A percentile compares a stretch with the other conserved stretches of the same genome.
These are phyloP conservation scores for Morpho helenor DNA, from an alignment of 2,888 invertebrate genomes.

Conservation along the genomic window DNA sequence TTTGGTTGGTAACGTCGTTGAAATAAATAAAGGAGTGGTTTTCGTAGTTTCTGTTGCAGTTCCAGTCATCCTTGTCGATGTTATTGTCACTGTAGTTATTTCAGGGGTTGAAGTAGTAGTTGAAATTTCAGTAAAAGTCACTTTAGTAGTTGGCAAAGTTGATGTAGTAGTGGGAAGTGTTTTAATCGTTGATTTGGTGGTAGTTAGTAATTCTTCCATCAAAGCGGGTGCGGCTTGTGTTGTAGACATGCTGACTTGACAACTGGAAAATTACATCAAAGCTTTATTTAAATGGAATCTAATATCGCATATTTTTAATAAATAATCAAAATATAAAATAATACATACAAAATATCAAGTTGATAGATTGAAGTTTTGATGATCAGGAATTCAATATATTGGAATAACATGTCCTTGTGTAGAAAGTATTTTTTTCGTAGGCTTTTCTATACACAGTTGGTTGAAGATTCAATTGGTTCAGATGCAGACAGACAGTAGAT, in stretches of 20 bases:
- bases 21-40: constrained; percentile 20
- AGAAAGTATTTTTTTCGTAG: too few relatives aligned
- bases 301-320: too few relatives aligned
- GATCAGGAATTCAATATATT: too few relatives aligned
- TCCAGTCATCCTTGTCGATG: constrained; percentile 19
- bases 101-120: constrained; percentile 22
- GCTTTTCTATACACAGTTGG: too few relatives aligned
- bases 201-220: constrained; percentile 61
- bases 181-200: constrained; percentile 41
- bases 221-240: constrained; percentile 43
- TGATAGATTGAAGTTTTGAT: too few relatives aligned
- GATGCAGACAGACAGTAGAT: too few relatives aligned
- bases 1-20: constrained; percentile 25
- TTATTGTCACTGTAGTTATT: constrained; percentile 18
- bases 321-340: too few relatives aligned
- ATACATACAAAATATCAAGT: too few relatives aligned
- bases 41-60: constrained; percentile 19
- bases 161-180: constrained; percentile 37
- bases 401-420: too few relatives aligned
- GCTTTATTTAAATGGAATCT: background rate
- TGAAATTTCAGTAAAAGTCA: constrained; percentile 22
- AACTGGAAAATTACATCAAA: constrained; percentile 54
- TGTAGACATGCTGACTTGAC: constrained; percentile 56
- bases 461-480: too few relatives aligned
- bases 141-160: constrained; percentile 35